phyloP scores from a whole-genome alignment of 2,888 invertebrate genomes.

The Metacarcinus magister region DNA sequence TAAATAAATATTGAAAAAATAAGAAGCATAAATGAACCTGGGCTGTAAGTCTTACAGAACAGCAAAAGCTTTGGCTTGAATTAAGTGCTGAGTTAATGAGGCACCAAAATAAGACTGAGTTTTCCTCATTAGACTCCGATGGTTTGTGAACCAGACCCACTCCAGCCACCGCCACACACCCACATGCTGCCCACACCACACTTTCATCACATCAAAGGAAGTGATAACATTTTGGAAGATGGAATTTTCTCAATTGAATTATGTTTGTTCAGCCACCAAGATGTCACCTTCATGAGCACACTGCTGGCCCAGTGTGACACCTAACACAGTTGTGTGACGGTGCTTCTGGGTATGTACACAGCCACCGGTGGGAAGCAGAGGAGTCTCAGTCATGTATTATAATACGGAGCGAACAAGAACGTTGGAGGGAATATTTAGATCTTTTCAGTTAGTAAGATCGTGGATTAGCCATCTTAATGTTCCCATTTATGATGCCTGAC shows the following conservation, averaged over 20 bases:
- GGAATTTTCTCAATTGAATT: not conserved
- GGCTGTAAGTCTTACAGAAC: not conserved
- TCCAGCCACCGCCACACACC: not conserved
- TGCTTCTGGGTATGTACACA: not conserved
- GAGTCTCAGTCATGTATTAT: not conserved
- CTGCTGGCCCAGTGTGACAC: not conserved
- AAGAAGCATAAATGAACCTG: not conserved
- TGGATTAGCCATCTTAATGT: slow-evolving; percentile 52
- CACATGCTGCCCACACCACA: not conserved
- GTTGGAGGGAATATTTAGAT: not conserved
- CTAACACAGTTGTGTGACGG: not conserved
- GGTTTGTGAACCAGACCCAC: slow-evolving; percentile 6
- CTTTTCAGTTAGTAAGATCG: slow-evolving; percentile 27
- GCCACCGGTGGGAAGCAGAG: not conserved
- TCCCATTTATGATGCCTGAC: slow-evolving; percentile 61
- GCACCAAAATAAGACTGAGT: slow-evolving; percentile 49
- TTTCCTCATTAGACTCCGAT: slow-evolving; percentile 17
- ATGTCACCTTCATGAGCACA: not conserved
- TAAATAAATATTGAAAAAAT: not conserved
- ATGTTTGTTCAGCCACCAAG: not conserved
- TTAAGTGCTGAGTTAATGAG: not conserved
- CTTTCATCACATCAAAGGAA: not conserved
- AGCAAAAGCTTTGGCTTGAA: slow-evolving; percentile 43
- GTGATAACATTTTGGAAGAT: not conserved
- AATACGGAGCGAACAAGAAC: slow-evolving; percentile 14